These are phyloP conservation scores for Polypedilum vanderplanki DNA, from an alignment of 1,140 invertebrate genomes.

Conservation along the genomic window DNA sequence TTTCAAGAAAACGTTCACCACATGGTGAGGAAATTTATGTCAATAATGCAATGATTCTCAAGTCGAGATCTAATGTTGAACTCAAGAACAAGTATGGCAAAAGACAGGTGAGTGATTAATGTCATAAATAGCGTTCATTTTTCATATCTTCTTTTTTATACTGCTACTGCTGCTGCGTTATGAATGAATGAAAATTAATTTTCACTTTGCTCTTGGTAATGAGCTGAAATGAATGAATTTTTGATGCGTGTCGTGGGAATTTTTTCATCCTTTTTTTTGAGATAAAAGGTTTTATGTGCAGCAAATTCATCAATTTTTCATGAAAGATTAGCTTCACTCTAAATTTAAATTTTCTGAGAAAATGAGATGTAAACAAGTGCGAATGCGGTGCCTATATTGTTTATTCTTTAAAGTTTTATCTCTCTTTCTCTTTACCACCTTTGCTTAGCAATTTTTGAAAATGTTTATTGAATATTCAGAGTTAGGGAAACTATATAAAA, in stretches of 20 bases:
- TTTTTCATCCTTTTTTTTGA: background rate
- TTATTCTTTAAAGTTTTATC: no score
- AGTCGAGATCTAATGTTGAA: slow-evolving; percentile 60
- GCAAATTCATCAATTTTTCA: background rate
- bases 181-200: slow-evolving; percentile 11
- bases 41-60: slow-evolving; percentile 69
- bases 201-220: slow-evolving; percentile 11
- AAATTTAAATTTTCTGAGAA: no score
- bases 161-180: no score
- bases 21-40: slow-evolving; percentile 65
- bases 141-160: no score
- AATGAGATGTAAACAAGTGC: no score
- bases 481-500: no score
- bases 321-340: no score
- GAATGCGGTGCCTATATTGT: no score
- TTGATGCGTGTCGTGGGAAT: background rate
- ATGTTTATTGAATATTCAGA: no score
- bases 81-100: slow-evolving; percentile 51
- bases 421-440: no score
- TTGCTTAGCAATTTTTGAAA: no score
- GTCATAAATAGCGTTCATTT: background rate
- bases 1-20: slow-evolving; percentile 54
- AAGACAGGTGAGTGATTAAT: slow-evolving; percentile 54
- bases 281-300: background rate
- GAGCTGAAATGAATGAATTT: background rate